These are phyloP conservation scores for Synanthedon andrenaeformis DNA, from an alignment of 2,888 invertebrate species.

Conservation along the genomic window DNA sequence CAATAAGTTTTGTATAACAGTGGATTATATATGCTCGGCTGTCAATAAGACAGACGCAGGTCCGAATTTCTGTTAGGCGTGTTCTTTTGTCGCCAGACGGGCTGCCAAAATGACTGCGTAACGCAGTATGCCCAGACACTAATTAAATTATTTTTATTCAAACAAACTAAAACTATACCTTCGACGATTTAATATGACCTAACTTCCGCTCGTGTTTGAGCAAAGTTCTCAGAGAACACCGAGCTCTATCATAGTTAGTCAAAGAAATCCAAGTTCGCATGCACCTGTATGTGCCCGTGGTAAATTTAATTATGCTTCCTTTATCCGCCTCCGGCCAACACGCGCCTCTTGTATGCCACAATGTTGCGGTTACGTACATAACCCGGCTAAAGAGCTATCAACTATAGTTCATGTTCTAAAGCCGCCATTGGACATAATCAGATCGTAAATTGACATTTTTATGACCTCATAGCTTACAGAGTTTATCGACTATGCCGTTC, in stretches of 20 bases:
- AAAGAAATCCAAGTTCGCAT: conserved; percentile 18
- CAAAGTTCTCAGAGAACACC: background rate
- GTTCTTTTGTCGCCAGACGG: too few species aligned
- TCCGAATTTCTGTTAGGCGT: too few species aligned
- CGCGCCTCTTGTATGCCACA: conserved; percentile 13
- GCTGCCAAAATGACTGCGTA: too few species aligned
- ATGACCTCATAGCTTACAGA: conserved; percentile 2
- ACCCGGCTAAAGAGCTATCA: conserved; percentile 14
- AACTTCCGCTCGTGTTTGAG: background rate
- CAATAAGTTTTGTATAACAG: too few species aligned
- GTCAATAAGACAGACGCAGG: too few species aligned
- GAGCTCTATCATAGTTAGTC: conserved; percentile 8
- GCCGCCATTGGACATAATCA: conserved; percentile 15
- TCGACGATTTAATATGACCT: background rate
- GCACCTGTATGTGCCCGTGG: conserved; percentile 18
- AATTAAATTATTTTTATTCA: too few species aligned
- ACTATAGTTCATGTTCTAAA: conserved; percentile 16
- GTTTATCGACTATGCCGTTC: conserved; percentile 1
- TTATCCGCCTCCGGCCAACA: conserved; percentile 7
- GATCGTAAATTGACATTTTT: conserved; percentile 10
- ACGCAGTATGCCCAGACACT: too few species aligned
- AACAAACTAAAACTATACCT: too few species aligned
- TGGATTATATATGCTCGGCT: too few species aligned
- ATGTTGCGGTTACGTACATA: conserved; percentile 15
- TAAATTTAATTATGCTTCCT: conserved; percentile 24